Evolutionary conservation across 2,113 vertebrate genomes (phyloP).

Genomic region (Cynocephalus volans): DNA sequence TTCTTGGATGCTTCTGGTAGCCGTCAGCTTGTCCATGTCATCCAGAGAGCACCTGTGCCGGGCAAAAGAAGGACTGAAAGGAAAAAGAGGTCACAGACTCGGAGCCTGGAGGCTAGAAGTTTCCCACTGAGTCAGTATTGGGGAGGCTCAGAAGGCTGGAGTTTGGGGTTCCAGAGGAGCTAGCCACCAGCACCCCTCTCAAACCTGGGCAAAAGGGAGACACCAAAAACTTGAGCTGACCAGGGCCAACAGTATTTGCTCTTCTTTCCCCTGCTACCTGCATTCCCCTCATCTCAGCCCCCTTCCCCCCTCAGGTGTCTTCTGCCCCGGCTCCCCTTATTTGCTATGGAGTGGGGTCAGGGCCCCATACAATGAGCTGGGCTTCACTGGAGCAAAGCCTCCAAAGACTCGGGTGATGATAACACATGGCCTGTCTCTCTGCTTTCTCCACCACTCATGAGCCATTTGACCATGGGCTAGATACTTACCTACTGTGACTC

Average conservation of each 20-base stretch:
- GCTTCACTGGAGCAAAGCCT: neutral
- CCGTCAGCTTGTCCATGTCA: rapidly evolving
- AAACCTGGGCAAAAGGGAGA: neutral
- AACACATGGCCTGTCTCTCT: rapidly evolving
- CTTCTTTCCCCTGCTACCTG: neutral
- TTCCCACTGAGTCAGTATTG: neutral
- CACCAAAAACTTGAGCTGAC: neutral
- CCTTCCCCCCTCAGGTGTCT: neutral
- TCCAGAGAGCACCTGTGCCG: neutral
- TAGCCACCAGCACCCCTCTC: neutral
- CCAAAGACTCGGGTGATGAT: neutral
- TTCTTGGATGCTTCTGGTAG: too few relatives aligned
- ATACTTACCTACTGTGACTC: neutral
- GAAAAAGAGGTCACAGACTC: neutral
- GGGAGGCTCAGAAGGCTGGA: neutral
- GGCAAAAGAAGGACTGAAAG: neutral
- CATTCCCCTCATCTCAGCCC: neutral
- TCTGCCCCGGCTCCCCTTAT: neutral
- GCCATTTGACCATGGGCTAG: neutral
- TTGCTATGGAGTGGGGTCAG: neutral
- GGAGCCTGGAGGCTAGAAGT: neutral
- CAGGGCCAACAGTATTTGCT: rapidly evolving
- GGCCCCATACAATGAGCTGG: neutral
- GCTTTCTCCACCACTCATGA: neutral
- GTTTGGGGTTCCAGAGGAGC: neutral